These are phyloP conservation scores for Todus mexicanus DNA, from an alignment of 2,797 vertebrate species.

Conservation along the genomic window DNA sequence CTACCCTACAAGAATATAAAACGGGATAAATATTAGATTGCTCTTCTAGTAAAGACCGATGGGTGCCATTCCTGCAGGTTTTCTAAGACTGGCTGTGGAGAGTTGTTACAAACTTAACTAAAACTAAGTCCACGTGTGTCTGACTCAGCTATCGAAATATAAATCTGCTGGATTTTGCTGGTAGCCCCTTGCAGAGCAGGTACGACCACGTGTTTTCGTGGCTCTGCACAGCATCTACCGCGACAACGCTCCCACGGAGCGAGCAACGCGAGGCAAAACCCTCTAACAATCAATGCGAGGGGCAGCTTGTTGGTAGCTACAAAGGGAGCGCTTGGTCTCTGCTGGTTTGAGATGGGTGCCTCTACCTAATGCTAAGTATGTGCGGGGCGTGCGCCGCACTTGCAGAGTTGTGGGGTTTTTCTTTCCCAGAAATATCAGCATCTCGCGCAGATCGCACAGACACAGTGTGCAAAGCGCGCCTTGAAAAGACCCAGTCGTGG, in stretches of 20 bases:
- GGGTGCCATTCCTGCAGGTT: rapidly evolving
- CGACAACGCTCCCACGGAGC: not conserved
- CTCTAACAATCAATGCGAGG: not conserved
- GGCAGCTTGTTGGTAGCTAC: not conserved
- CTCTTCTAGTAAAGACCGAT: not conserved
- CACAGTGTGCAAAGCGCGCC: not conserved
- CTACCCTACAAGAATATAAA: not conserved
- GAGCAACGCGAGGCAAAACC: not conserved
- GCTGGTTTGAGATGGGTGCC: not conserved
- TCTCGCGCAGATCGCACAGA: not conserved
- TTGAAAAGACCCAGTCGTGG: not conserved
- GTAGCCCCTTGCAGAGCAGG: not conserved
- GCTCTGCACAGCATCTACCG: not conserved
- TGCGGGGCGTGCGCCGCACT: rapidly evolving
- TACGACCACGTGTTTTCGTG: rapidly evolving
- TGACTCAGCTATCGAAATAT: not conserved
- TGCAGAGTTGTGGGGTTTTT: not conserved
- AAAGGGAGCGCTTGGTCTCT: not conserved
- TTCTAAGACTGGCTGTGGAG: not conserved
- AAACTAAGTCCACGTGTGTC: rapidly evolving
- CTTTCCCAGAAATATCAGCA: not conserved
- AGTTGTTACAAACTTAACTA: not conserved
- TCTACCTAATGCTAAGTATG: not conserved
- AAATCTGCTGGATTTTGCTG: rapidly evolving
- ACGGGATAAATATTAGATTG: not conserved